Evolutionary conservation across 2,888 invertebrate genomes (phyloP).

Genomic region (Habrosyne pyritoides): DNA sequence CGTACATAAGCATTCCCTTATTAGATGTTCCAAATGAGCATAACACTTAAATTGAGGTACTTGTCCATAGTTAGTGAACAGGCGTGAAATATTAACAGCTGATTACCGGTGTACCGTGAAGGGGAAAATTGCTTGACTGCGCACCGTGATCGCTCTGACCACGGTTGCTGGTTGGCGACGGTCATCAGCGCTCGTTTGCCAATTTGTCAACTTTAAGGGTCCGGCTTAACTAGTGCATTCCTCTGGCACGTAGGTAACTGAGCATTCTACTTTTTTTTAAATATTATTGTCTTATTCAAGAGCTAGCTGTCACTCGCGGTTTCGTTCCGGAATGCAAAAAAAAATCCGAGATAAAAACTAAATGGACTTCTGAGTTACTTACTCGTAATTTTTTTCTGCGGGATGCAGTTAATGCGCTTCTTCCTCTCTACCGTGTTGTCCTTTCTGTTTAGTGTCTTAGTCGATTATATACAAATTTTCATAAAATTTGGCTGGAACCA

Average conservation of each 20-base stretch:
- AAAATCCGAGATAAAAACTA: too few relatives aligned
- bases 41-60: neutral
- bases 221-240: neutral
- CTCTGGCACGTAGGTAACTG: neutral
- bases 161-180: conserved; percentile 12
- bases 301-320: too few relatives aligned
- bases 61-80: conserved; percentile 7
- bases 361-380: too few relatives aligned
- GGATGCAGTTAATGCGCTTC: too few relatives aligned
- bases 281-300: too few relatives aligned
- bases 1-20: neutral
- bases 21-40: neutral
- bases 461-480: too few relatives aligned
- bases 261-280: neutral
- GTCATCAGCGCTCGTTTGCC: conserved; percentile 18
- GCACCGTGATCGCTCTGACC: conserved; percentile 20
- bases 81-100: conserved; percentile 46
- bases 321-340: too few relatives aligned
- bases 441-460: too few relatives aligned
- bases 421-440: too few relatives aligned
- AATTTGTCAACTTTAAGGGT: conserved; percentile 24
- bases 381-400: too few relatives aligned
- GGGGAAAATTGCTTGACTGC: conserved; percentile 35
- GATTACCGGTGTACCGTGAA: conserved; percentile 54
- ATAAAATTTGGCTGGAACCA: too few relatives aligned